Base-by-base conservation (phyloP, 2,113 vertebrate genomes). In the Hydrolagus affinis region DNA sequence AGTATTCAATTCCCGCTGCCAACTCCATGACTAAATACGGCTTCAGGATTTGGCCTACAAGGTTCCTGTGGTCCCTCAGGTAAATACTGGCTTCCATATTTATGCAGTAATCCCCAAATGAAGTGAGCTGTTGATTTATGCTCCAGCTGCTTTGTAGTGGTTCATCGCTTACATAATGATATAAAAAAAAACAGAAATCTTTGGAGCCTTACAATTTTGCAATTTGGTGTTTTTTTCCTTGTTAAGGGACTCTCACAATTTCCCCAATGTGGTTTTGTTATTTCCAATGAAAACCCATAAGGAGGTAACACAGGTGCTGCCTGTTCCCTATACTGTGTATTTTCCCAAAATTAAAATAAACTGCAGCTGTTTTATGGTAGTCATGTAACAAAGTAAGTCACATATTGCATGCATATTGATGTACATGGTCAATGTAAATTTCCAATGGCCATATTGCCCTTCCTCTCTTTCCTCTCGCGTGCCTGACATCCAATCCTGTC, bases 131-230 rank as follows among this genome's bases (percentile, higher is more conserved):
- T 59, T 78, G 2, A 19, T 83, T 25, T 66, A 83, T 66, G 66
- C 11, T 66, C 10, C 78, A 66, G 78, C 78, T 83, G 78, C 32
- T 83, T 83, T 66, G 17, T 19, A n/a, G 32, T 66, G 66, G 60
- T 83, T 83, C 60, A 62, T 62, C 64, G 60, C 60, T 83, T 28
- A 66, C 60, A 30, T 30, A 66, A 66, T 66, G 78, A 83, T 21
- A 28, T 8, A 9, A 28, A 64, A 9, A 64, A 23, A 66, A 83
- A 17, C 66, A 44, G 60, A 25, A 8, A 83, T 83, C 73, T 66
- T 64, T 8, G 60, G 60, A 83, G 23, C 78, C 17, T 83, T 66
- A 66, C 21, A 66, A 83, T 83, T 30, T 66, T 64, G 28, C 28
- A 11, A 60, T 8, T 60, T 66, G 25, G 30, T 28, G 28, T 83